Evolutionary conservation across 2,888 invertebrate genomes (phyloP).

Genomic region (Belgica antarctica): DNA sequence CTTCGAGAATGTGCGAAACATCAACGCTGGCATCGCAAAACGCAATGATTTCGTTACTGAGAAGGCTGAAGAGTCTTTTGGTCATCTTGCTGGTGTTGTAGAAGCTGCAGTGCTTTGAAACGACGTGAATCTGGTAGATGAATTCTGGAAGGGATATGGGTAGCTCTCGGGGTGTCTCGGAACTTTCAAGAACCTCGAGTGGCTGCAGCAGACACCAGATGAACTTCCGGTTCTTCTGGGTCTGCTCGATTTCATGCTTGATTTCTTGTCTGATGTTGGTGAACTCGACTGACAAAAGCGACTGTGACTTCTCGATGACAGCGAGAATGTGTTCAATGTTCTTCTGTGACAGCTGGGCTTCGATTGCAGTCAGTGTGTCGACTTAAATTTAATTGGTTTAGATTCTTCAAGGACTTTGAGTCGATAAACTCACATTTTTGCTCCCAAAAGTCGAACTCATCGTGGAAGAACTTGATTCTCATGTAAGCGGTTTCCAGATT

Average conservation of each 20-base stretch:
- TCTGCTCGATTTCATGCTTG: constrained; percentile 70
- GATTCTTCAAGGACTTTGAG: not conserved
- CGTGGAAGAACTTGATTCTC: constrained; percentile 67
- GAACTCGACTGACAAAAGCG: constrained; percentile 73
- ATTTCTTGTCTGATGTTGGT: constrained; percentile 62
- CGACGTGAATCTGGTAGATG: constrained; percentile 73
- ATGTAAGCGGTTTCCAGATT: constrained; percentile 81
- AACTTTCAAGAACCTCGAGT: constrained; percentile 65
- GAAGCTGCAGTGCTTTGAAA: constrained; percentile 80
- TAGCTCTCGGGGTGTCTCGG: constrained; percentile 65
- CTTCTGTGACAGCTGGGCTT: constrained; percentile 64
- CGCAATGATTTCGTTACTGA: constrained; percentile 83
- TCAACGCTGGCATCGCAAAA: constrained; percentile 70
- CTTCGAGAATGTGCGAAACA: constrained; percentile 68
- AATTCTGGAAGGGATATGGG: constrained; percentile 67
- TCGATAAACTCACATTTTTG: constrained; percentile 67
- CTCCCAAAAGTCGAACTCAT: constrained; percentile 80
- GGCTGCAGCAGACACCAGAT: constrained; percentile 72
- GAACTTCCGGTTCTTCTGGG: constrained; percentile 80
- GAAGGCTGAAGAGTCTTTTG: constrained; percentile 66
- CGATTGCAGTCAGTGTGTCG: constrained; percentile 68
- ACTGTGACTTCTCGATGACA: constrained; percentile 66
- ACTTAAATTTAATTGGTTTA: constrained; percentile 55
- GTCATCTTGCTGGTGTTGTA: constrained; percentile 70
- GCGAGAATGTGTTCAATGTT: constrained; percentile 65